phyloP scores from a whole-genome alignment of 2,797 vertebrate species.

The Agapornis canus region DNA sequence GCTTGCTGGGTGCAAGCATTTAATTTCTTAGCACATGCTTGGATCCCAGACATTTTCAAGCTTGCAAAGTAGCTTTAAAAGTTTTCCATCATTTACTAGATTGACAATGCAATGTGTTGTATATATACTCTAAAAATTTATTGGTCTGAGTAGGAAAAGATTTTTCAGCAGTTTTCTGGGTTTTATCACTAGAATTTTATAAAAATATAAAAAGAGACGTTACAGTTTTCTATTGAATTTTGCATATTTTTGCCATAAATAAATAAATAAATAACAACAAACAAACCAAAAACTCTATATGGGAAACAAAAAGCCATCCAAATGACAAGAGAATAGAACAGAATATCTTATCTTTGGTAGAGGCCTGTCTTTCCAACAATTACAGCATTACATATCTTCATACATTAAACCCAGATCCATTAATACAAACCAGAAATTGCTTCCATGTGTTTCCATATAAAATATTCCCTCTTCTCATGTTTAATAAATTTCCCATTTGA shows the following conservation, averaged over 20 bases:
- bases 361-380: background rate
- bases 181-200: background rate
- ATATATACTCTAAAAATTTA: background rate
- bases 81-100: background rate
- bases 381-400: background rate
- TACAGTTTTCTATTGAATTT: background rate
- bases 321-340: background rate
- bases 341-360: background rate
- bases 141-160: background rate
- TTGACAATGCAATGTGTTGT: background rate
- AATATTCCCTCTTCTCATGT: background rate
- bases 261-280: background rate
- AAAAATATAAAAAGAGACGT: background rate
- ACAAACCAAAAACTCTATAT: background rate
- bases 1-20: background rate
- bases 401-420: background rate
- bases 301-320: background rate
- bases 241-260: background rate
- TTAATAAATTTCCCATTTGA: conserved; percentile 17
- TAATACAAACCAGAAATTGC: conserved; percentile 13
- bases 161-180: background rate
- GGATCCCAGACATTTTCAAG: background rate
- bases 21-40: background rate
- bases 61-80: background rate
- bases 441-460: background rate